A percentile compares a stretch with the other conserved stretches of the same genome.
Evolutionary conservation across 2,888 invertebrate species (phyloP).

Genomic region (Leptinotarsa haldemani): DNA sequence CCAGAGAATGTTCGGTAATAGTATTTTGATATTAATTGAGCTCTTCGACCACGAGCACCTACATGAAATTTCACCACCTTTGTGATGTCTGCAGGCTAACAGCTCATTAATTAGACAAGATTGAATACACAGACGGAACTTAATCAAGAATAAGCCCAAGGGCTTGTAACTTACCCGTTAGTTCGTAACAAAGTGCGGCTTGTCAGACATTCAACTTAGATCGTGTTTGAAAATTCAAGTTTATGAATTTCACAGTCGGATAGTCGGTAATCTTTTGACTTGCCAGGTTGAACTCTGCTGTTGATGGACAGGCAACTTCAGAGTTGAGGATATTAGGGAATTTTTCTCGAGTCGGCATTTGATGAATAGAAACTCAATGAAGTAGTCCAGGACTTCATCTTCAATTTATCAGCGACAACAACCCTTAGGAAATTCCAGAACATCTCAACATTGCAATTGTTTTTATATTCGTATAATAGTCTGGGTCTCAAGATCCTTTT

Average conservation of each 20-base stretch:
- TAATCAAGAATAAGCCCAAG: conserved; percentile 22
- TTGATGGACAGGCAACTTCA: not conserved
- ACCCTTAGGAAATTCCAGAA: no score
- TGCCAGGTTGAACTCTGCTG: not conserved
- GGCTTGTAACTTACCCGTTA: not conserved
- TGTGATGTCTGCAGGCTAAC: conserved; percentile 21
- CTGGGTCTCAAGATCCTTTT: no score
- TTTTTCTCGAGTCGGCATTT: no score
- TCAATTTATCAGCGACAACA: no score
- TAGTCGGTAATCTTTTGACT: not conserved
- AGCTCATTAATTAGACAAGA: conserved; percentile 26
- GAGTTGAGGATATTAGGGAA: no score
- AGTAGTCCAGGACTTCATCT: no score
- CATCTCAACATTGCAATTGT: no score
- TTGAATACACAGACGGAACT: conserved; percentile 26
- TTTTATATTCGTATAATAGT: no score
- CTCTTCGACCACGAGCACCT: not conserved
- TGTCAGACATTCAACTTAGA: conserved; percentile 9
- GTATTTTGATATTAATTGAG: conserved; percentile 4
- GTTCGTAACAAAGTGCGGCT: conserved; percentile 13
- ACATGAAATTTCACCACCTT: conserved; percentile 26
- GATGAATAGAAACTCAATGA: no score
- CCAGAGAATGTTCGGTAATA: not conserved
- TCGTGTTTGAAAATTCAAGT: not conserved
- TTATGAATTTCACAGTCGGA: not conserved